A percentile compares a stretch with the other conserved stretches of the same genome.
These are phyloP conservation scores for Sinella curviseta DNA, from an alignment of 1,140 invertebrate genomes.

Conservation along the genomic window DNA sequence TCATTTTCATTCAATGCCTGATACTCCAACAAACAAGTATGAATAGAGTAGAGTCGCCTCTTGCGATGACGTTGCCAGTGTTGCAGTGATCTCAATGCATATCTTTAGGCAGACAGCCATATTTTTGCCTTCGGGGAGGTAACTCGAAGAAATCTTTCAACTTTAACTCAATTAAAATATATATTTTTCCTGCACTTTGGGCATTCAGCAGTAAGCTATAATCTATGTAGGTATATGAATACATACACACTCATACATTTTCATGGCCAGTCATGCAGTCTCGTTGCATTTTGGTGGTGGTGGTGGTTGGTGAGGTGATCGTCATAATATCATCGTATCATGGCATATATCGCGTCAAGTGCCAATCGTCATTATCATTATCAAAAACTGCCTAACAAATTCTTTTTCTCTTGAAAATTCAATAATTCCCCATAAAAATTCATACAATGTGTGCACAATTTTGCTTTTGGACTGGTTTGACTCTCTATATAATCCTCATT, in stretches of 20 bases:
- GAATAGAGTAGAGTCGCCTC: too few species aligned
- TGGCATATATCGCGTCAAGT: not conserved
- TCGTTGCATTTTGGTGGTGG: too few species aligned
- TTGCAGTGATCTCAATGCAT: slow-evolving; percentile 12
- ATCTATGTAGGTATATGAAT: not conserved
- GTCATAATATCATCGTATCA: not conserved
- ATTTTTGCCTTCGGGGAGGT: slow-evolving; percentile 8
- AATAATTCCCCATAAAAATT: slow-evolving; percentile 27
- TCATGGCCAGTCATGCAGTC: slow-evolving; percentile 20
- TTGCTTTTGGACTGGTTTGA: slow-evolving; percentile 8
- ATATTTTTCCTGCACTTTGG: too few species aligned
- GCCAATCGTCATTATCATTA: not conserved
- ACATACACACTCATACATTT: not conserved
- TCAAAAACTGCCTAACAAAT: not conserved
- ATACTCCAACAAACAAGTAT: too few species aligned
- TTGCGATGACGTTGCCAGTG: too few species aligned
- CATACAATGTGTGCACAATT: not conserved
- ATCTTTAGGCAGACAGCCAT: slow-evolving; percentile 12
- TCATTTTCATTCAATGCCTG: not conserved
- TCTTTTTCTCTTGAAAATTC: not conserved
- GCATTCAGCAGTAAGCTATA: not conserved
- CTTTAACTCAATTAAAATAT: slow-evolving; percentile 16
- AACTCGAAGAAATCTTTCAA: not conserved
- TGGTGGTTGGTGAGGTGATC: not conserved
- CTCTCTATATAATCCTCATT: slow-evolving; percentile 6